These are phyloP conservation scores for Pseudochromis fuscus DNA, from an alignment of 2,797 vertebrate genomes.

Conservation along the genomic window DNA sequence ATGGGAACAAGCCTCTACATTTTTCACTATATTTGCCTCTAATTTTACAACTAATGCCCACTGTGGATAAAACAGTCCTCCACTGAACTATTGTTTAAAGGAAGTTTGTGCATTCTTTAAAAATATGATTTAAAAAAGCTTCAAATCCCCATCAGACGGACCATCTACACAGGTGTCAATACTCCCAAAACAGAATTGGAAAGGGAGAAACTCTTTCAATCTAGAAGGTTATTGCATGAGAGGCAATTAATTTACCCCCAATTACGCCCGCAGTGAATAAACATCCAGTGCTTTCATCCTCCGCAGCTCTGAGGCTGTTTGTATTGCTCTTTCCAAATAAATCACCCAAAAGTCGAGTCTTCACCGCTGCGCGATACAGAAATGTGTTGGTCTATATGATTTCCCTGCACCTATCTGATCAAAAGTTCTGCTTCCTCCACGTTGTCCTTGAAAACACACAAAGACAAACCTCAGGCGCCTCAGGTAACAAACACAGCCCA, in stretches of 20 bases:
- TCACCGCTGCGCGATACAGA: not conserved
- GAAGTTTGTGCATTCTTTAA: too few species aligned
- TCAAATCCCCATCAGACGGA: slow-evolving; percentile 18
- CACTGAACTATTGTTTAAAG: too few species aligned
- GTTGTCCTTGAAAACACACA: slow-evolving; percentile 45
- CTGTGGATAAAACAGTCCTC: not conserved
- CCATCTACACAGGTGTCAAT: slow-evolving; percentile 18
- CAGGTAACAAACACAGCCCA: too few species aligned
- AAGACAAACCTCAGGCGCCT: not conserved
- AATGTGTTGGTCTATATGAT: not conserved
- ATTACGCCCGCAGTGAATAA: slow-evolving; percentile 44
- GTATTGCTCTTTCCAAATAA: not conserved
- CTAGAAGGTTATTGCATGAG: slow-evolving; percentile 51
- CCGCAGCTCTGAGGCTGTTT: slow-evolving; percentile 16
- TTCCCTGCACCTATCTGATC: too few species aligned
- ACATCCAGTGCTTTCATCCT: slow-evolving; percentile 36
- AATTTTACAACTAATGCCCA: not conserved
- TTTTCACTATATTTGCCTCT: not conserved
- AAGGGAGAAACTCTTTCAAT: slow-evolving; percentile 45
- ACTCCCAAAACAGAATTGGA: slow-evolving; percentile 11
- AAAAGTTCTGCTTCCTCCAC: not conserved
- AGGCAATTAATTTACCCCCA: slow-evolving; percentile 57
- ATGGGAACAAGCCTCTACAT: not conserved
- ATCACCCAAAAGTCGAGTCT: not conserved
- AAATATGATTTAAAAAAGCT: slow-evolving; percentile 4